Base-by-base conservation (phyloP, 2,113 vertebrate genomes). In the Zosterops lateralis region DNA sequence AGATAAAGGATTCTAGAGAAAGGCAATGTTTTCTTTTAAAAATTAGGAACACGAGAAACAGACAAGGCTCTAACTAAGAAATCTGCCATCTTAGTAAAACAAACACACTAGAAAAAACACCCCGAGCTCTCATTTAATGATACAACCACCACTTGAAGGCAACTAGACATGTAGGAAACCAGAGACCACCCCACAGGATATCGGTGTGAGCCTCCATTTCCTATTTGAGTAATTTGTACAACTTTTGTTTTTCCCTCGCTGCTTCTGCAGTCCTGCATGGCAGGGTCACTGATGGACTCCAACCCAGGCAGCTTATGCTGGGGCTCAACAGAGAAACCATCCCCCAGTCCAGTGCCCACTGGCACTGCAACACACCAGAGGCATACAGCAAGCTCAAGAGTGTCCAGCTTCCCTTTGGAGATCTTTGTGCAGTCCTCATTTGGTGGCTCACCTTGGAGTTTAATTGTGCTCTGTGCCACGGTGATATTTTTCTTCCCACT, bases 321-420 rank as follows among this genome's bases (percentile, higher is more conserved):
- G 17, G 51, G 51, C 20, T 88, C 34, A 61, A 9, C 51, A 74
- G 24, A 81, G 42, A 64, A 58, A 60, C 6, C 1, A 40, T 10
- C 17, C 17, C 14, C 40, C 40, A 26, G 0, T 5, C 25, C 4
- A 3, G 38, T 31, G 48, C 32, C 42, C 50, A 34, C 1, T 4
- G 2, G 44, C 40, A 72, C 1, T 48, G 78, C 13, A 48, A 28
- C 14, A 34, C 25, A 44, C 7, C 9, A 44, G 77, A 51, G 54
- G 40, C 1, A 13, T 4, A 4, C 6, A 68, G 58, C 42, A 12
- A n/a, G 42, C 51, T 15, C 1, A 0, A 29, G 12, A 32, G 32
- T 21, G 25, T 44, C 51, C 42, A 65, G 36, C 12, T 85, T 56
- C 48, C 31, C 25, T 79, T 0, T 34, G 36, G 56, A 62, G 38